phyloP scores from a whole-genome alignment of 2,113 vertebrate genomes.

The Siniperca knerii region DNA sequence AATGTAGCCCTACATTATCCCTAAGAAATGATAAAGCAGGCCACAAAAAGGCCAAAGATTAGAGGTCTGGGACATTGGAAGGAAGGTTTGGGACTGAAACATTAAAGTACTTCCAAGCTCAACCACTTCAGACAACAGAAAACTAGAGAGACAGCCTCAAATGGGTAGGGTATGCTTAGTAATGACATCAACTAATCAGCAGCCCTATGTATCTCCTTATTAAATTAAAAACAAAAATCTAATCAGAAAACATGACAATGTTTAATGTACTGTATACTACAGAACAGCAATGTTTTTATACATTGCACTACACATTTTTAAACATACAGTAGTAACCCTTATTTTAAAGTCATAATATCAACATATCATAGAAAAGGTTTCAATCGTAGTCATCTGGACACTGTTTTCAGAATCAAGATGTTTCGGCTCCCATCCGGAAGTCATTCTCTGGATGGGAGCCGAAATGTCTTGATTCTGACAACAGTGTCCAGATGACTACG shows the following conservation, averaged over 20 bases:
- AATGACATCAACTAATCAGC: not conserved
- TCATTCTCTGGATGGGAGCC: too few relatives aligned
- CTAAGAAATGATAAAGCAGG: not conserved
- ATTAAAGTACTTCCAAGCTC: not conserved
- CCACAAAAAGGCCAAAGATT: conserved; percentile 10
- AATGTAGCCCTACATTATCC: too few relatives aligned
- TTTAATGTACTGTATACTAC: not conserved
- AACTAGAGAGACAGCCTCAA: not conserved
- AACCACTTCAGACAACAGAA: not conserved
- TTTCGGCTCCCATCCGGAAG: too few relatives aligned
- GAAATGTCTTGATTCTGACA: too few relatives aligned
- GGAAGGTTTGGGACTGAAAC: not conserved
- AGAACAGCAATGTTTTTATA: not conserved
- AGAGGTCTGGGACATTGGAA: not conserved
- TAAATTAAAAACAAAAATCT: not conserved
- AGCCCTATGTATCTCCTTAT: too few relatives aligned
- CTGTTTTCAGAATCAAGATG: too few relatives aligned
- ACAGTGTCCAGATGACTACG: too few relatives aligned
- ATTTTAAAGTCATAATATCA: not conserved
- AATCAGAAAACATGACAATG: not conserved
- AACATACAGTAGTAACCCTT: not conserved
- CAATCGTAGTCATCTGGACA: too few relatives aligned
- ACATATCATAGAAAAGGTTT: not conserved
- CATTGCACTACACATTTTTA: not conserved
- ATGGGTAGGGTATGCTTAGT: not conserved